phyloP scores from a whole-genome alignment of 2,888 invertebrate species.

The Augochlorella aurata region DNA sequence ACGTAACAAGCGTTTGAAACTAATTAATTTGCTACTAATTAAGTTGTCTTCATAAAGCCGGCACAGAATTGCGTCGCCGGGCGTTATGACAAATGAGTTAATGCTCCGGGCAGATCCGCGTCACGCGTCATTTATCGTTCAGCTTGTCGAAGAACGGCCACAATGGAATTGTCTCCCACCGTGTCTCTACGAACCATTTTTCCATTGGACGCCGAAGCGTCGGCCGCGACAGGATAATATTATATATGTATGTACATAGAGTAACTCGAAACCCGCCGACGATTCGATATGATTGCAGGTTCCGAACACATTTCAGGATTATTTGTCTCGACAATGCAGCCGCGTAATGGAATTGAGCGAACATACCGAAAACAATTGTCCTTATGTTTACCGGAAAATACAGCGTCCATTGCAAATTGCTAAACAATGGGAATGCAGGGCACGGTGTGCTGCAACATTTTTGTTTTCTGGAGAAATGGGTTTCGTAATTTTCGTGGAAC shows the following conservation, averaged over 20 bases:
- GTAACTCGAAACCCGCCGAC: neutral
- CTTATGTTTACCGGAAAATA: neutral
- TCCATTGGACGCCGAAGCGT: neutral
- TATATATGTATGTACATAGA: neutral
- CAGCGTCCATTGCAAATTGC: neutral
- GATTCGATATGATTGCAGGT: slow-evolving; percentile 5
- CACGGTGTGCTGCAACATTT: neutral
- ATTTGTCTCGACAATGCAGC: neutral
- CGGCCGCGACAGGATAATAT: no score
- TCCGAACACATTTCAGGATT: neutral
- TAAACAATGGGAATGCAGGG: neutral
- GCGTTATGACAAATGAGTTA: slow-evolving; percentile 52
- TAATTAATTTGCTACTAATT: slow-evolving; percentile 60
- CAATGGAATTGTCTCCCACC: slow-evolving; percentile 3
- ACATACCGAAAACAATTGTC: no score
- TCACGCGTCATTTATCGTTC: slow-evolving; percentile 36
- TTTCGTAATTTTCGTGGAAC: neutral
- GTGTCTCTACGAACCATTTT: neutral
- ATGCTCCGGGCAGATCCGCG: slow-evolving; percentile 26
- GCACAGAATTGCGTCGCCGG: slow-evolving; percentile 44
- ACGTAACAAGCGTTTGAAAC: slow-evolving; percentile 29
- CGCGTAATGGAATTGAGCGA: neutral
- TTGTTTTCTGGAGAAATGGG: neutral
- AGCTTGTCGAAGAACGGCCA: slow-evolving; percentile 21
- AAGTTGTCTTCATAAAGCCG: slow-evolving; percentile 51